Conservation (phyloP, 1,140 invertebrate species). For the Brachionus manjavacas region DNA sequence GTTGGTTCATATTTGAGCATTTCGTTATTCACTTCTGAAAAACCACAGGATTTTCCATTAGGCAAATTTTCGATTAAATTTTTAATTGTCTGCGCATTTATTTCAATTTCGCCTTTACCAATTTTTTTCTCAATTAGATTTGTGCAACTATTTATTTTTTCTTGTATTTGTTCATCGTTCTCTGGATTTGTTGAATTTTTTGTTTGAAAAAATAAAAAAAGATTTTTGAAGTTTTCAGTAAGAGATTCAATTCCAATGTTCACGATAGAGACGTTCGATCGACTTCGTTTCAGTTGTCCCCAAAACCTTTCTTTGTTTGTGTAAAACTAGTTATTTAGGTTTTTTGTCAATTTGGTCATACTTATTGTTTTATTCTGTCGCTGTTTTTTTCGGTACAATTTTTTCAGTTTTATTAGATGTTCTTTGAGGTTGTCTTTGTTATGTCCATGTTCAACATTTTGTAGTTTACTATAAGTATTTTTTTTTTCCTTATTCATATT, state of each 20-base stretch:
- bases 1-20: conserved; percentile 19
- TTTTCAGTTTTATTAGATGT: too few relatives aligned
- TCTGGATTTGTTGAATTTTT: neutral
- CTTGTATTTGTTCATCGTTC: neutral
- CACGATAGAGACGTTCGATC: neutral
- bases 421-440: too few relatives aligned
- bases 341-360: too few relatives aligned
- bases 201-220: neutral
- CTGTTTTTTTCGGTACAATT: too few relatives aligned
- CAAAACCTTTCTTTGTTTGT: neutral
- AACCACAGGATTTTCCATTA: neutral
- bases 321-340: too few relatives aligned
- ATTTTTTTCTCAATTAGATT: neutral
- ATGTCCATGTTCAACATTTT: too few relatives aligned
- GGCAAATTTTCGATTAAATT: conserved; percentile 9
- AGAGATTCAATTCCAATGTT: neutral
- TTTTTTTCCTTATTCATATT: too few relatives aligned
- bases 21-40: neutral
- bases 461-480: too few relatives aligned
- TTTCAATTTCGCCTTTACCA: neutral
- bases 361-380: too few relatives aligned
- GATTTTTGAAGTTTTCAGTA: neutral
- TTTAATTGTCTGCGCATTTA: neutral
- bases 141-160: neutral
- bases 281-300: neutral